A percentile compares a stretch with the other conserved stretches of the same genome.
Conservation (phyloP, 2,113 vertebrate species). For the Rhabdomys dilectus region DNA sequence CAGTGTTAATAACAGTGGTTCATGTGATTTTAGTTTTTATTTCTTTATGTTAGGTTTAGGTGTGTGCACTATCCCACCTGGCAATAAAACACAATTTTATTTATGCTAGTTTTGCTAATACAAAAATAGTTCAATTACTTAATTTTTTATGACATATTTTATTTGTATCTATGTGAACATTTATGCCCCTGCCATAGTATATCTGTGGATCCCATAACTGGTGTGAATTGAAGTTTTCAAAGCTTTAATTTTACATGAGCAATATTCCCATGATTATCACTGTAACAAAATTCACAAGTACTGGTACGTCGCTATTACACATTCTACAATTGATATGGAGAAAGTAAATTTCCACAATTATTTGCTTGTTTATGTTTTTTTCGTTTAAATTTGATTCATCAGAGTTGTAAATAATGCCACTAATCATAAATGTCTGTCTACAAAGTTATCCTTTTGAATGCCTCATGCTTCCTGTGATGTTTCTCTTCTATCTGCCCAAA, state of each 20-base stretch:
- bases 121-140: neutral
- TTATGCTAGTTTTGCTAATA: neutral
- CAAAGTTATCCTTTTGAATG: neutral
- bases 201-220: no score
- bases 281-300: neutral
- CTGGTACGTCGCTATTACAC: neutral
- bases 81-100: neutral
- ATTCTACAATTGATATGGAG: neutral
- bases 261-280: neutral
- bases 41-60: neutral
- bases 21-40: neutral
- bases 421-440: neutral
- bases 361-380: neutral
- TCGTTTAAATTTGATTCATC: neutral
- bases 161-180: neutral
- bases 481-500: neutral
- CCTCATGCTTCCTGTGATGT: neutral
- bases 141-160: neutral
- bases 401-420: neutral
- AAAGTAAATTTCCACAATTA: neutral
- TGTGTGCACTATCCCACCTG: no score
- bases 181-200: rapidly evolving
- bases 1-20: neutral
- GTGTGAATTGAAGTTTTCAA: neutral
- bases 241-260: neutral